Conservation (phyloP, 2,113 vertebrate genomes). For the Sebastes fasciatus region DNA sequence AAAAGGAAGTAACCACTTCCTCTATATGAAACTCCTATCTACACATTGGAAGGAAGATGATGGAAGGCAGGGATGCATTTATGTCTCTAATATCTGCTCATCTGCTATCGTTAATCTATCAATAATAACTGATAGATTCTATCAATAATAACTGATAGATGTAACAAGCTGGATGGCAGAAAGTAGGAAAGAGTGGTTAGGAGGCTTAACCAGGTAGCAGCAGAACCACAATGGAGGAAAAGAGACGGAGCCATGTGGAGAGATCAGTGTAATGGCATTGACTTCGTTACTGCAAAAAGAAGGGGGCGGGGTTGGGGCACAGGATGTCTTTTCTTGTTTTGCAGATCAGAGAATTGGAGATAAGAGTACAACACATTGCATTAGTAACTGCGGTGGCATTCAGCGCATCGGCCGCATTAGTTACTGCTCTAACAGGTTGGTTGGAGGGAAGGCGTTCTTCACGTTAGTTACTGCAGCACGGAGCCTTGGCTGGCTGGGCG, state of each 20-base stretch:
- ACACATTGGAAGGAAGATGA: slow-evolving; percentile 27
- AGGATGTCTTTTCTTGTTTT: slow-evolving; percentile 67
- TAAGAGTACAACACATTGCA: slow-evolving; percentile 67
- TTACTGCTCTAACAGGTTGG: slow-evolving; percentile 67
- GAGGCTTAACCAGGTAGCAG: slow-evolving; percentile 58
- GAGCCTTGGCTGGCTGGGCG: slow-evolving; percentile 91
- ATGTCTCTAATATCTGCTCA: slow-evolving; percentile 41
- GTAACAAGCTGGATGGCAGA: slow-evolving; percentile 36
- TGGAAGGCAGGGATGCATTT: slow-evolving; percentile 36
- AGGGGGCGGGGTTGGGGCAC: neutral
- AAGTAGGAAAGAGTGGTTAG: slow-evolving; percentile 44
- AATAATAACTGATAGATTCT: slow-evolving; percentile 38
- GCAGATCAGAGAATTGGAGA: slow-evolving; percentile 63
- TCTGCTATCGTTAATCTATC: slow-evolving; percentile 40
- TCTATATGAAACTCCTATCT: slow-evolving; percentile 79
- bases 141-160: slow-evolving; percentile 35
- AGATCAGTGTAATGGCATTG: slow-evolving; percentile 45
- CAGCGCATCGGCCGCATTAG: slow-evolving; percentile 71
- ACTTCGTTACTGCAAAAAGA: slow-evolving; percentile 36
- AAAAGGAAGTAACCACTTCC: slow-evolving; percentile 82
- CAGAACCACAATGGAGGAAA: slow-evolving; percentile 59
- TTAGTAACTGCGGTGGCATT: slow-evolving; percentile 80
- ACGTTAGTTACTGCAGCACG: slow-evolving; percentile 96
- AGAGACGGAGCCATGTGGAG: slow-evolving; percentile 36
- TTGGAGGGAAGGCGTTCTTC: slow-evolving; percentile 40